phyloP scores from a whole-genome alignment of 1,140 invertebrate genomes.

The Drosophila arizonae region DNA sequence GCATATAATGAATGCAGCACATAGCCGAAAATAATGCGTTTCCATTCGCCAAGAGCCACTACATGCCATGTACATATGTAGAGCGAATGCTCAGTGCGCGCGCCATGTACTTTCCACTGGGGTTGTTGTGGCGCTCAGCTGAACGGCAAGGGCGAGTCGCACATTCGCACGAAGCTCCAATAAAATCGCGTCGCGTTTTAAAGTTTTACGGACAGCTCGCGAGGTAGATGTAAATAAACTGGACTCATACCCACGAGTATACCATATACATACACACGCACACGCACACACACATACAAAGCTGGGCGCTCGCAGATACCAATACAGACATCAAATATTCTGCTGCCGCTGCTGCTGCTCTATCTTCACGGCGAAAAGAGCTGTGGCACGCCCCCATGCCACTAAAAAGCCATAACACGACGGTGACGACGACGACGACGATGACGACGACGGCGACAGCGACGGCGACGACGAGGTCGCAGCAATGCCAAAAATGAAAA shows the following conservation, averaged over 20 bases:
- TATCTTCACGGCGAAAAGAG: conserved; percentile 64
- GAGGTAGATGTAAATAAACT: conserved; percentile 69
- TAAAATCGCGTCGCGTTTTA: conserved; percentile 78
- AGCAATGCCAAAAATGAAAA: conserved; percentile 73
- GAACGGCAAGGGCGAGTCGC: conserved; percentile 35
- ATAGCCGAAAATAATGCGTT: conserved; percentile 56
- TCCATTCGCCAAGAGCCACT: conserved; percentile 55
- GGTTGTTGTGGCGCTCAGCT: conserved; percentile 26
- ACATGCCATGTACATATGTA: conserved; percentile 48
- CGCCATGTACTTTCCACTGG: conserved; percentile 64
- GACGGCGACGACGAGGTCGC: conserved; percentile 18
- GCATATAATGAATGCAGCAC: conserved; percentile 42
- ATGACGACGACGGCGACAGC: conserved; percentile 12
- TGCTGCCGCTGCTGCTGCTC: conserved; percentile 44
- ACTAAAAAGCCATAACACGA: conserved; percentile 56
- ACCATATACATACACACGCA: conserved; percentile 17
- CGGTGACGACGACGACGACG: conserved; percentile 22
- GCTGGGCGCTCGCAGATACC: conserved; percentile 5
- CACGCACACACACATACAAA: conserved; percentile 6
- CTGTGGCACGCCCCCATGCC: conserved; percentile 69
- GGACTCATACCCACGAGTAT: conserved; percentile 24
- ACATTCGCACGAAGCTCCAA: conserved; percentile 68
- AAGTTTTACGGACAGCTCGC: conserved; percentile 78
- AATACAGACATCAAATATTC: conserved; percentile 51
- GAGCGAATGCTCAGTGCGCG: conserved; percentile 65